Evolutionary conservation across 2,113 vertebrate genomes (phyloP), one percentile per base, ranked within the genome.

Genomic region (Chauna torquata): DNA sequence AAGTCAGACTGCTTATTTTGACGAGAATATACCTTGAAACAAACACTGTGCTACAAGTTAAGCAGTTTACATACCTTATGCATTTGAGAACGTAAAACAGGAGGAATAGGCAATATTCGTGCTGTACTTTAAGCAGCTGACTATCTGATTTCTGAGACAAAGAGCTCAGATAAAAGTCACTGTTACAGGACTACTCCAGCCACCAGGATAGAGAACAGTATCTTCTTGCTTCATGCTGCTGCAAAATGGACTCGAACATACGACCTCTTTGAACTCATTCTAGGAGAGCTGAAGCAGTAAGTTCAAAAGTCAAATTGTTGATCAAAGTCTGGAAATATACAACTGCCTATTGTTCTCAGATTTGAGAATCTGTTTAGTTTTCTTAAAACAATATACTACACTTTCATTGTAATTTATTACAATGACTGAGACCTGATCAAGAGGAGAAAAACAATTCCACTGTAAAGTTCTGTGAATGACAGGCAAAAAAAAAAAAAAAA

Each of bases 191-290:
- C 59, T 6, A 5, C n/a, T 9, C 23, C 72, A 16, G 49, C 54
- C 61, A 12, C 22, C 0, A 0, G 10, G 4, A 2, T 0, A 18
- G 28, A 20, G 20, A 57, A 20, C 4, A 1, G 12, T 8, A 3
- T 12, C 68, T 8, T 57, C 17, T 1, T 7, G 22, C 50, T 62
- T 62, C 42, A 1, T 2, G 22, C 34, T 3, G 1, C 1, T 24
- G 64, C 74, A 59, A 52, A 58, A 72, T 0, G 16, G 38, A 58
- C 45, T 28, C 6, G 1, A 69, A 69, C 16, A 19, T 36, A 8
- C 12, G 5, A 24, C 16, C 20, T 17, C 83, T 40, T 3, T 11
- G 28, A 58, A 20, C 45, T 70, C 49, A 3, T 27, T 16, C 49
- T 22, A 38, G 19, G 40, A 71, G 27, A 72, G 80, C 4, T 16